phyloP scores from a whole-genome alignment of 1,140 invertebrate species.

The Zaprionus tsacasi region DNA sequence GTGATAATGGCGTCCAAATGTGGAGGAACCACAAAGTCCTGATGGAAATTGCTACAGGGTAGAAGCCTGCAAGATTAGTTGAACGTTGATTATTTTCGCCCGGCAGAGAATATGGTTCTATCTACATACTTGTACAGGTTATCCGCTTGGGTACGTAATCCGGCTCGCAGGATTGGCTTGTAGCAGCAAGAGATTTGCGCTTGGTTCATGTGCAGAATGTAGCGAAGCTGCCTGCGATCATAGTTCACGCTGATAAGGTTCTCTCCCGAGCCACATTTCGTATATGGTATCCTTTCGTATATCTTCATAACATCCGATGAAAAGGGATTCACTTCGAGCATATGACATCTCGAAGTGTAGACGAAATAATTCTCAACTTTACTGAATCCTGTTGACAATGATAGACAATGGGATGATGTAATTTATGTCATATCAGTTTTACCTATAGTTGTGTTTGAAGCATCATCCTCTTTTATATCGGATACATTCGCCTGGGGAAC shows the following conservation, averaged over 20 bases:
- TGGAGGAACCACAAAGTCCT: conserved; percentile 59
- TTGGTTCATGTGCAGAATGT: conserved; percentile 63
- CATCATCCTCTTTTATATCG: background rate
- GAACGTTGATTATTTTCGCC: too few species aligned
- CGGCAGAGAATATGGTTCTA: background rate
- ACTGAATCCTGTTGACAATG: background rate
- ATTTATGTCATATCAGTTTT: background rate
- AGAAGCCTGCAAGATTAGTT: conserved; percentile 46
- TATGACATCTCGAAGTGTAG: conserved; percentile 85
- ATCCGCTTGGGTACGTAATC: conserved; percentile 73
- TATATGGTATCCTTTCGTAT: conserved; percentile 85
- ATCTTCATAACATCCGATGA: conserved; percentile 86
- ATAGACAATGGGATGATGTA: background rate
- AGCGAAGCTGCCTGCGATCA: conserved; percentile 43
- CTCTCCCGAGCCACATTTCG: conserved; percentile 85
- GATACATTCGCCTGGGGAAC: background rate
- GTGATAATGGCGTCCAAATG: conserved; percentile 61
- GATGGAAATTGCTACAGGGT: conserved; percentile 53
- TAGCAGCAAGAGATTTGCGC: conserved; percentile 85
- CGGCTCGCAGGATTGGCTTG: conserved; percentile 84
- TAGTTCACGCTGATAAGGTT: conserved; percentile 84
- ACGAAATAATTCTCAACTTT: conserved; percentile 45
- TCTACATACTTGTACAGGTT: conserved; percentile 81
- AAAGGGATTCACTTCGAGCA: conserved; percentile 88
- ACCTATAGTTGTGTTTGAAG: background rate